Percentiles rank a stretch among this genome's conserved stretches.
Conservation (phyloP, 2,113 vertebrate genomes). For the Chaetops frenatus region DNA sequence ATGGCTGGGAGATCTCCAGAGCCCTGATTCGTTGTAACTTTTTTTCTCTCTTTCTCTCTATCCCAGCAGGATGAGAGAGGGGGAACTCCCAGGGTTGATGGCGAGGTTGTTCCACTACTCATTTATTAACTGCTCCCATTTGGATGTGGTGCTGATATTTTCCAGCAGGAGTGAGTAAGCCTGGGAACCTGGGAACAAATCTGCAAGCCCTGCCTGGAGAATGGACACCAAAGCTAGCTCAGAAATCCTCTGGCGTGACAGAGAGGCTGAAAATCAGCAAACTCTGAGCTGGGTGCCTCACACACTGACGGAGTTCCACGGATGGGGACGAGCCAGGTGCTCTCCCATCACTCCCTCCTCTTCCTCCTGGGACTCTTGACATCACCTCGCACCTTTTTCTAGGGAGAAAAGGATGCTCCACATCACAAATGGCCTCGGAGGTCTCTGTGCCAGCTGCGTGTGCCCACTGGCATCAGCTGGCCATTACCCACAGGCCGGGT, state of each 20-base stretch:
- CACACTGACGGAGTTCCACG: rapidly evolving
- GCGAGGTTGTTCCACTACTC: not conserved
- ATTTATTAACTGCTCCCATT: not conserved
- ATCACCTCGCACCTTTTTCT: not conserved
- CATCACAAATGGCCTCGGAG: not conserved
- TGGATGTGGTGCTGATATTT: not conserved
- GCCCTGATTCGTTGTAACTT: not conserved
- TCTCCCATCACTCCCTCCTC: not conserved
- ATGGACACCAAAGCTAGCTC: not conserved
- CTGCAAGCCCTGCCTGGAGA: not conserved
- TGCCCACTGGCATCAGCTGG: rapidly evolving
- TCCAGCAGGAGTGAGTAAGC: not conserved
- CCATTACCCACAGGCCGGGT: rapidly evolving
- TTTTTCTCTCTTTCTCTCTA: not conserved
- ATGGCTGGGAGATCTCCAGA: not conserved
- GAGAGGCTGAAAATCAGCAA: not conserved
- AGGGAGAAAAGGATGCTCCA: not conserved
- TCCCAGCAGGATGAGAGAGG: not conserved
- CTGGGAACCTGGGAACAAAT: not conserved
- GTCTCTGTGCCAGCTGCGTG: not conserved
- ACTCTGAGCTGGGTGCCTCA: not conserved
- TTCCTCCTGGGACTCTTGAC: not conserved
- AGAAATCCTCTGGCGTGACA: not conserved
- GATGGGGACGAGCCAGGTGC: not conserved
- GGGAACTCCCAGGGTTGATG: not conserved